phyloP scores from a whole-genome alignment of 30 jellyfish, hydroid and myxozoan species.

The Nemopilema nomurai region DNA sequence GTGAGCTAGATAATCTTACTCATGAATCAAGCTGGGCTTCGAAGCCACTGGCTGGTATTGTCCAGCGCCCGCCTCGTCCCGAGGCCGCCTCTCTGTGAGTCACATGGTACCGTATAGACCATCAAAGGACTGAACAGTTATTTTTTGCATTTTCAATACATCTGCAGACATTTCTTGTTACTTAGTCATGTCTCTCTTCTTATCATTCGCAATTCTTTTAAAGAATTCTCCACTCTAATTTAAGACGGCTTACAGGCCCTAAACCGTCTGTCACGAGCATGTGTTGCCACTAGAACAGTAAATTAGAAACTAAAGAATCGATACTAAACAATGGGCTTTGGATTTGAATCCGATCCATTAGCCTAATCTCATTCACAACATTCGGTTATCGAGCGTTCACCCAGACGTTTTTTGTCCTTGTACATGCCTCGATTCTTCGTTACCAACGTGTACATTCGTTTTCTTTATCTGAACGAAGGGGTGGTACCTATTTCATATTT shows the following conservation, averaged over 20 bases:
- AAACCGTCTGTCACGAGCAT: slow-evolving; percentile 9
- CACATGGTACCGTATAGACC: background rate
- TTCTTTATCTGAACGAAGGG: no score
- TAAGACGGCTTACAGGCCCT: background rate
- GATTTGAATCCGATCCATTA: slow-evolving; percentile 32
- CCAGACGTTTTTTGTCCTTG: slow-evolving; percentile 23
- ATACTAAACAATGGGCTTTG: slow-evolving; percentile 6
- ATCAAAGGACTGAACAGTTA: background rate
- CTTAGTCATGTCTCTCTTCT: background rate
- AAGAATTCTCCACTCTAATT: background rate
- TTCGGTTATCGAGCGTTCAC: background rate
- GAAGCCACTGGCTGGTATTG: background rate
- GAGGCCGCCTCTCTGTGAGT: background rate
- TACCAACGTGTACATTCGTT: no score
- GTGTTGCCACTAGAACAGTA: slow-evolving; percentile 7
- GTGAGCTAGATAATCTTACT: background rate
- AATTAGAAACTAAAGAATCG: background rate
- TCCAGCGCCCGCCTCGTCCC: background rate
- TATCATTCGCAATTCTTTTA: background rate
- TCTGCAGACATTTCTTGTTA: background rate
- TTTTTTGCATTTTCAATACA: background rate
- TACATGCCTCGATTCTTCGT: background rate
- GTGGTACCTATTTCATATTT: no score
- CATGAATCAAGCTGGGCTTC: background rate
- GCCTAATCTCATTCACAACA: slow-evolving; percentile 29